A percentile compares a stretch with the other conserved stretches of the same genome.
Conservation (phyloP, 2,888 invertebrate species). For the Heliothis peltigera region DNA sequence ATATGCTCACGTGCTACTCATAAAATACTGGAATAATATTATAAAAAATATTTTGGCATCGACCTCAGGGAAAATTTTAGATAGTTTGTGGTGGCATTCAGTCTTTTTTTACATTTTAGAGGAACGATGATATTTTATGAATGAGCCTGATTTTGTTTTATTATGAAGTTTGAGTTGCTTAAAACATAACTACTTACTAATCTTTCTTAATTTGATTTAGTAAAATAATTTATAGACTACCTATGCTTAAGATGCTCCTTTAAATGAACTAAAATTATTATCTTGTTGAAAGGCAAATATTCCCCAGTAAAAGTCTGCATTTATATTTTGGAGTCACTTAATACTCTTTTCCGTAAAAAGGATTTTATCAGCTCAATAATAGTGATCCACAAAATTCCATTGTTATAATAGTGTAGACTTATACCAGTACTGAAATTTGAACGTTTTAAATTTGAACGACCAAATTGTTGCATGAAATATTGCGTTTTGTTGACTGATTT, state of each 20-base stretch:
- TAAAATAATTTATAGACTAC: slow-evolving; percentile 35
- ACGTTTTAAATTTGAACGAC: no score
- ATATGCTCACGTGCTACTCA: slow-evolving; percentile 71
- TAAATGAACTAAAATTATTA: slow-evolving; percentile 27
- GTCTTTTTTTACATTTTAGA: slow-evolving; percentile 42
- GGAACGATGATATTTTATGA: slow-evolving; percentile 34
- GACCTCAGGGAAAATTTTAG: slow-evolving; percentile 35
- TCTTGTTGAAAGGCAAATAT: slow-evolving; percentile 22
- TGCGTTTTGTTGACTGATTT: neutral
- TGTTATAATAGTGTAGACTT: neutral
- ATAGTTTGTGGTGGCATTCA: slow-evolving; percentile 51
- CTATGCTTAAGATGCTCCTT: slow-evolving; percentile 7
- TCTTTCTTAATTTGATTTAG: slow-evolving; percentile 41
- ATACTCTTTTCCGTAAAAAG: slow-evolving; percentile 2
- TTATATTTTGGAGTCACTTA: neutral
- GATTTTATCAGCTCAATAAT: neutral
- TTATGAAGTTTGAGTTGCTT: slow-evolving; percentile 18
- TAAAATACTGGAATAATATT: slow-evolving; percentile 68
- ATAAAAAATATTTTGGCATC: slow-evolving; percentile 71
- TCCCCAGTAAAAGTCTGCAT: slow-evolving; percentile 17
- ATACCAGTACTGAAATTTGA: no score
- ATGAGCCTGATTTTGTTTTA: slow-evolving; percentile 34
- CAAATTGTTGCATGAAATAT: neutral
- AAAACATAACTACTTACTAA: slow-evolving; percentile 27
- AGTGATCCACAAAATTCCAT: neutral